Evolutionary conservation across 2,797 vertebrate genomes (phyloP).

Genomic region (Bovichtus diacanthus): DNA sequence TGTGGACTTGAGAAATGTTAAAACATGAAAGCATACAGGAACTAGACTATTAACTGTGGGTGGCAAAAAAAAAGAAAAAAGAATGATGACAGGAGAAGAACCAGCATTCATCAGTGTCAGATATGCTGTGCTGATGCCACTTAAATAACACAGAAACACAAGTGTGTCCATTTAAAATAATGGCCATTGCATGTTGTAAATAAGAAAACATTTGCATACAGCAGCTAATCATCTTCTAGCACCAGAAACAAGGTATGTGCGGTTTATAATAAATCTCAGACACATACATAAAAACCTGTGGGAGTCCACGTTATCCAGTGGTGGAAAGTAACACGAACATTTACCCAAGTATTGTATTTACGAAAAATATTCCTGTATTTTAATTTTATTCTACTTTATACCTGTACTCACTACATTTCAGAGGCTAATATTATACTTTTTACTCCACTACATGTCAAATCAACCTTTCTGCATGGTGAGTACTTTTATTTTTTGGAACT

Average conservation of each 20-base stretch:
- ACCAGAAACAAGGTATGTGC: not conserved
- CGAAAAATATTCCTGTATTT: too few species aligned
- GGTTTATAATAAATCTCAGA: conserved; percentile 8
- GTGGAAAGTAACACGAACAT: not conserved
- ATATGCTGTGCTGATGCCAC: conserved; percentile 23
- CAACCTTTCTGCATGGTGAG: too few species aligned
- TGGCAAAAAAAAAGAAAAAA: conserved; percentile 21
- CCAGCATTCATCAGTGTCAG: conserved; percentile 46
- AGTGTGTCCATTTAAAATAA: conserved; percentile 45
- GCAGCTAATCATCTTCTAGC: conserved; percentile 41
- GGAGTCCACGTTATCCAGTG: not conserved
- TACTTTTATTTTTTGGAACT: too few species aligned
- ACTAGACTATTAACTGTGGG: conserved; percentile 48
- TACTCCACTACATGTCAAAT: not conserved
- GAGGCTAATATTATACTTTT: not conserved
- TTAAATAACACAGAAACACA: conserved; percentile 42
- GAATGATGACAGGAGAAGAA: conserved; percentile 21
- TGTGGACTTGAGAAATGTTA: conserved; percentile 58
- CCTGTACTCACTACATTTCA: not conserved
- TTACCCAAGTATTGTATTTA: too few species aligned
- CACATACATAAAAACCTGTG: conserved; percentile 1
- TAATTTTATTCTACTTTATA: not conserved
- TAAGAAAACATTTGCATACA: conserved; percentile 45
- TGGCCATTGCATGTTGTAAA: conserved; percentile 15
- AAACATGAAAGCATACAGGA: conserved; percentile 59